Conservation (phyloP, 1,140 invertebrate species). For the Brachionus paranguensis region DNA sequence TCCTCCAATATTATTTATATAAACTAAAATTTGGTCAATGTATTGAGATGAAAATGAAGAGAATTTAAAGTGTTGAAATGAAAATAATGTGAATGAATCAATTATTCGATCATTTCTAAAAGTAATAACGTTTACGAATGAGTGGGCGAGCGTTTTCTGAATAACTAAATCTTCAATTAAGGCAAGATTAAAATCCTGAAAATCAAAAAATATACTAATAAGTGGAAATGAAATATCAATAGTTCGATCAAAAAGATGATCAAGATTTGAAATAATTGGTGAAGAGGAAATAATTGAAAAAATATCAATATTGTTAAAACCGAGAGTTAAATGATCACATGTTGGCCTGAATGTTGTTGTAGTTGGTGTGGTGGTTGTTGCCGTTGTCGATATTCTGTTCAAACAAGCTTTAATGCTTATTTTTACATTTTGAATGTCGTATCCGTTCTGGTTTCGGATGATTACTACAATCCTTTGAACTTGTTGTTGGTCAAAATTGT, state of each 20-base stretch:
- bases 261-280: neutral
- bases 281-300: neutral
- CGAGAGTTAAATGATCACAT: too few species aligned
- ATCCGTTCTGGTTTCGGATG: too few species aligned
- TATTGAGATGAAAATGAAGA: neutral
- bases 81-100: neutral
- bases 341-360: too few species aligned
- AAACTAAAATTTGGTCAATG: neutral
- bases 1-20: neutral
- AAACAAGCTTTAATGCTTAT: too few species aligned
- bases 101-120: neutral
- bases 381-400: too few species aligned
- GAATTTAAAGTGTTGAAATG: neutral
- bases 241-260: neutral
- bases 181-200: neutral
- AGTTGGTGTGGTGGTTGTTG: too few species aligned
- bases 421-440: too few species aligned
- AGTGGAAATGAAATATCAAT: neutral
- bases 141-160: neutral
- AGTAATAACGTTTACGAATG: neutral
- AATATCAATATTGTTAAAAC: too few species aligned
- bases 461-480: too few species aligned
- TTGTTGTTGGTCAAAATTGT: too few species aligned
- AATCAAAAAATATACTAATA: neutral
- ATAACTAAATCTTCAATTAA: neutral